Conservation (phyloP, 2,888 invertebrate species). For the Criorhina ranunculi region DNA sequence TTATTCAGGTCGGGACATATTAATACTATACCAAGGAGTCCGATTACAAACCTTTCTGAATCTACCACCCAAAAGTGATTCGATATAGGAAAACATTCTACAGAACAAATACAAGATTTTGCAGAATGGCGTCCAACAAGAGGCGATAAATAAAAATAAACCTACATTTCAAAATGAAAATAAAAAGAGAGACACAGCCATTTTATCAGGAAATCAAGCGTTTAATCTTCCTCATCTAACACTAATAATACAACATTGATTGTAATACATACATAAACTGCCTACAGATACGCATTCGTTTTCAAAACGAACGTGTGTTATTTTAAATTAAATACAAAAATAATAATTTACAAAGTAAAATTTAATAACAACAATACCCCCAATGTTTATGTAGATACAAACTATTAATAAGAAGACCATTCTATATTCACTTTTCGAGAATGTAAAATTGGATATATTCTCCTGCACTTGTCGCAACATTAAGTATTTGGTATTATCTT, state of each 20-base stretch:
- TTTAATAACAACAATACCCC: slow-evolving; percentile 49
- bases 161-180: too few species aligned
- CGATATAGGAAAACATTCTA: too few species aligned
- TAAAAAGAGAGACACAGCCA: background rate
- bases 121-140: too few species aligned
- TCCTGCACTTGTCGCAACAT: slow-evolving; percentile 45
- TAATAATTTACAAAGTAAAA: slow-evolving; percentile 45
- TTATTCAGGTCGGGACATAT: too few species aligned
- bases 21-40: too few species aligned
- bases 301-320: slow-evolving; percentile 1
- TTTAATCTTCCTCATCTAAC: slow-evolving; percentile 46
- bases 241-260: slow-evolving; percentile 67
- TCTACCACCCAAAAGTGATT: too few species aligned
- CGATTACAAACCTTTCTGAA: too few species aligned
- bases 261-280: slow-evolving; percentile 50
- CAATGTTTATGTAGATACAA: slow-evolving; percentile 28
- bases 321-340: slow-evolving; percentile 50
- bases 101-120: too few species aligned
- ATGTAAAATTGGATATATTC: slow-evolving; percentile 34
- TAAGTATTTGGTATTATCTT: slow-evolving; percentile 69
- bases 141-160: too few species aligned
- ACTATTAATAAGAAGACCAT: slow-evolving; percentile 42
- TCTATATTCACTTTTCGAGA: slow-evolving; percentile 49
- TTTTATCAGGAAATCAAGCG: slow-evolving; percentile 34
- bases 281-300: slow-evolving; percentile 25